phyloP scores from a whole-genome alignment of 2,797 vertebrate genomes.

The Argyrosomus regius region DNA sequence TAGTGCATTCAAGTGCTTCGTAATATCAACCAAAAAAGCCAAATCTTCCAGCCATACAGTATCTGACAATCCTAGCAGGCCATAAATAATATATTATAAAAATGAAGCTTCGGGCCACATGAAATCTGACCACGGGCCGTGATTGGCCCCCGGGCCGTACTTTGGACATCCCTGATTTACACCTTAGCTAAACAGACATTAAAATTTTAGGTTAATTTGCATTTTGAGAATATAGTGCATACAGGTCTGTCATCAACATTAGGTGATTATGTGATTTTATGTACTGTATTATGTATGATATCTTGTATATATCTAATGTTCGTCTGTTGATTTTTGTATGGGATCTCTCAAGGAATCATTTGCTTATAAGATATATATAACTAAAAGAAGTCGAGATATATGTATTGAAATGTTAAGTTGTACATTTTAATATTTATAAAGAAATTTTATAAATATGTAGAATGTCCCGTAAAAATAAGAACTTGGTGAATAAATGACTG shows the following conservation, averaged over 20 bases:
- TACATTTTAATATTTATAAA: conserved; percentile 30
- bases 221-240: conserved; percentile 25
- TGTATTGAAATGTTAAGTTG: conserved; percentile 7
- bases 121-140: too few species aligned
- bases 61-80: too few species aligned
- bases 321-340: conserved; percentile 48
- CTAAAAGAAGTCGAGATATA: conserved; percentile 8
- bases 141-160: too few species aligned
- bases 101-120: too few species aligned
- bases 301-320: conserved; percentile 71
- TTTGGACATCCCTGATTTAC: not conserved
- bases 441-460: conserved; percentile 6
- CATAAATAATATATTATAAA: too few species aligned
- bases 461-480: not conserved
- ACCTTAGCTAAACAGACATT: conserved; percentile 2
- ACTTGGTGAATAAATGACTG: conserved; percentile 13
- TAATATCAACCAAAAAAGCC: too few species aligned
- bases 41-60: too few species aligned
- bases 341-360: conserved; percentile 19
- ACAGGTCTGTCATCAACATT: conserved; percentile 20
- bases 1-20: too few species aligned
- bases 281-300: conserved; percentile 64
- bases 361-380: conserved; percentile 12
- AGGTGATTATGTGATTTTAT: conserved; percentile 29
- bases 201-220: not conserved